Conservation (phyloP, 1,140 invertebrate species). For the Musca domestica region DNA sequence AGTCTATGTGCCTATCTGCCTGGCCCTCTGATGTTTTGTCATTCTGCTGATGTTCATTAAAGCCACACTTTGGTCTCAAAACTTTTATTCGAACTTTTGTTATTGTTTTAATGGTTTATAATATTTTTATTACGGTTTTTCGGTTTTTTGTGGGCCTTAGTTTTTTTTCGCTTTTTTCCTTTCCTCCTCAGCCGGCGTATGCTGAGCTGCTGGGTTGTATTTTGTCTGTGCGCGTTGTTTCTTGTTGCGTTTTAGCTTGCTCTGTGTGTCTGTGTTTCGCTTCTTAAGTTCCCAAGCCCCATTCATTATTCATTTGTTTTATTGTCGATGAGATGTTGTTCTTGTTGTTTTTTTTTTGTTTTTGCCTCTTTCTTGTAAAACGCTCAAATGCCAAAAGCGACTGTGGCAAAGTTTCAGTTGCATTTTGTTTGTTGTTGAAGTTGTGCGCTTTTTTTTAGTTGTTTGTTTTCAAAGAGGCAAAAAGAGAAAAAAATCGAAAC, state of each 20-base stretch:
- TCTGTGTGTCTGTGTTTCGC: not conserved
- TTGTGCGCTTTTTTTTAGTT: constrained; percentile 14
- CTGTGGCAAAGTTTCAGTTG: constrained; percentile 39
- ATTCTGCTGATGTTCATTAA: too few relatives aligned
- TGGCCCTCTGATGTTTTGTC: too few relatives aligned
- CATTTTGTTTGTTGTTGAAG: constrained; percentile 44
- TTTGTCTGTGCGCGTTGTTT: not conserved
- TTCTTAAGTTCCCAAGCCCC: not conserved
- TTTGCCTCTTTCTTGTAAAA: not conserved
- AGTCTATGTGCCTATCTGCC: too few relatives aligned
- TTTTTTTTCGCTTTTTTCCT: too few relatives aligned
- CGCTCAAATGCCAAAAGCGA: constrained; percentile 24
- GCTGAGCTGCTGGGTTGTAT: too few relatives aligned
- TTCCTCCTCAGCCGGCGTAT: too few relatives aligned
- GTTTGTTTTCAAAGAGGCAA: constrained; percentile 9
- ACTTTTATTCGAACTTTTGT: too few relatives aligned
- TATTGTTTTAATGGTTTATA: too few relatives aligned
- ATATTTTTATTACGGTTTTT: too few relatives aligned
- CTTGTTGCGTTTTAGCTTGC: constrained; percentile 2
- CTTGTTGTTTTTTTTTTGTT: constrained; percentile 6
- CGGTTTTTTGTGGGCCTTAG: too few relatives aligned
- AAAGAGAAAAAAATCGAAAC: not conserved
- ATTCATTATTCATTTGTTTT: not conserved
- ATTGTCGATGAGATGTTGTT: not conserved
- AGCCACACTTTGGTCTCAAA: too few relatives aligned